Evolutionary conservation across 2,113 vertebrate species (phyloP), one percentile per base, ranked within the genome.

Genomic region (Callorhinus ursinus): DNA sequence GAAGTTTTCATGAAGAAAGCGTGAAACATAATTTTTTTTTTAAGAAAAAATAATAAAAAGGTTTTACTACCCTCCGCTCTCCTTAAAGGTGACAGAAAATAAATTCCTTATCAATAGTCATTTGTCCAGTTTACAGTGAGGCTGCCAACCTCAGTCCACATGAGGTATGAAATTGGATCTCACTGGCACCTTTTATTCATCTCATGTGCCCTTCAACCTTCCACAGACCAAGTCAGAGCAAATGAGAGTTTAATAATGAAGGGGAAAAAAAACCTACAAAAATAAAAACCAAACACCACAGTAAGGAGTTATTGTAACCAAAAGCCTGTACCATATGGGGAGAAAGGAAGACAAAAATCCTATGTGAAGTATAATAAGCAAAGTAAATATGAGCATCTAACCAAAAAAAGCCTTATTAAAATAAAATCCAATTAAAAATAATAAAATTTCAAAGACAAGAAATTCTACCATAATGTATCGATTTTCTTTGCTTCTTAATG

Each of bases 401-500:
- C 3, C 36, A 53, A 88, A 96, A 96, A 96, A 84, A 95, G 85
- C 86, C 83, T 87, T 84, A 28, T 61, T 95, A 95, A 97, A 97
- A 97, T n/a, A 55, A 97, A 97, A 96, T 36, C 96, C 80, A 98
- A 97, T 89, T 97, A 97, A 98, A 92, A 97, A 87, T 28, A 83
- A 88, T 77, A 97, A 97, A 96, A 97, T 95, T 97, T 97, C 95
- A 95, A 97, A 97, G 76, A 79, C 26, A 96, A 97, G 86, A 76
- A 76, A 96, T 98, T 98, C 98, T 95, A 53, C 76, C 95, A 83
- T 14, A 96, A 94, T 4, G 36, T 71, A 97, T 57, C 93, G 95
- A 98, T 98, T 98, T 97, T 97, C 96, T 98, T 97, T 98, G 97
- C 8, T 97, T 98, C 95, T 96, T 97, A 98, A 98, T 94, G 15